These are phyloP conservation scores for Chymomyza procnemis DNA, from an alignment of 2,888 invertebrate species.

Conservation along the genomic window DNA sequence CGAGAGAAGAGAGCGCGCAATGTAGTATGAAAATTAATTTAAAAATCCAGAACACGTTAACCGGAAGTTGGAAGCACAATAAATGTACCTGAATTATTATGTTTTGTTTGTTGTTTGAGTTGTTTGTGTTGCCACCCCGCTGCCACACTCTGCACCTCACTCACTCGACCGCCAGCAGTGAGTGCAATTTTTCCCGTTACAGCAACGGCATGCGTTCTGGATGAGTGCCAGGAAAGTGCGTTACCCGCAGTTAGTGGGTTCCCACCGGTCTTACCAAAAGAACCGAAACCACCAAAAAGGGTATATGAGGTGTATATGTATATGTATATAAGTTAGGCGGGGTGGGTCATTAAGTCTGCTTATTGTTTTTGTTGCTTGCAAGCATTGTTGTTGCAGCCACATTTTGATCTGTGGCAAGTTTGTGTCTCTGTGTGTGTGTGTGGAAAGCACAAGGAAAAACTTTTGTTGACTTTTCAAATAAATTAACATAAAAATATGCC, in stretches of 20 bases:
- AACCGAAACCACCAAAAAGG: conserved; percentile 26
- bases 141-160: conserved; percentile 26
- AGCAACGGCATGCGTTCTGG: conserved; percentile 50
- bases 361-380: conserved; percentile 33
- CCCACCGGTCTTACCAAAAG: not conserved
- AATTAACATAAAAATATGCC: conserved; percentile 67
- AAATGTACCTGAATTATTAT: conserved; percentile 67
- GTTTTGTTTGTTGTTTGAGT: conserved; percentile 31
- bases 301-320: too few relatives aligned
- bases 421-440: conserved; percentile 17
- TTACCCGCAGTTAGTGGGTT: conserved; percentile 40
- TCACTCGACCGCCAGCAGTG: conserved; percentile 12
- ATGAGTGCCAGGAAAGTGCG: conserved; percentile 62
- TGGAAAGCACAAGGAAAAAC: not conserved
- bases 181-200: conserved; percentile 5
- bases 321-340: conserved; percentile 13
- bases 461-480: conserved; percentile 47
- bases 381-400: conserved; percentile 41
- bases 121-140: conserved; percentile 14
- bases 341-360: conserved; percentile 51
- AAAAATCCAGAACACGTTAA: conserved; percentile 46
- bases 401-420: conserved; percentile 54
- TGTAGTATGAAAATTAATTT: conserved; percentile 45
- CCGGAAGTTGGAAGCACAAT: conserved; percentile 60
- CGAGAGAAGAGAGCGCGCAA: not conserved